Base-by-base conservation (phyloP, 2,797 vertebrate species). In the Discoglossus pictus region DNA sequence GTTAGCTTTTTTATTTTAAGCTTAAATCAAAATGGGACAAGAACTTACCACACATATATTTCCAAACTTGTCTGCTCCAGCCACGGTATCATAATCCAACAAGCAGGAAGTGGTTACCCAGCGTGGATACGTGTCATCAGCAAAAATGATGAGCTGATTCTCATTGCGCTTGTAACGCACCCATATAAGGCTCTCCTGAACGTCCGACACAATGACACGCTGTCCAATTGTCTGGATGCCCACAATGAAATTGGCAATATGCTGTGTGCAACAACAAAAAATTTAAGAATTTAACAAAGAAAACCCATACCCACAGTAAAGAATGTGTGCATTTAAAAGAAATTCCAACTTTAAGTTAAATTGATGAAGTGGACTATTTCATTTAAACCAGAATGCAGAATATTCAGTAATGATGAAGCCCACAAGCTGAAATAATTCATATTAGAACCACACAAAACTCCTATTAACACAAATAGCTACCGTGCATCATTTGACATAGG, bases 101-200 rank as follows among this genome's bases (percentile, higher is more conserved):
- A 98, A 89, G 7, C 93, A 95, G 39, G 95, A 93, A 0, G 95
- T 98, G 1, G 96, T 99, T 75, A 99, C 93, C 97, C 97, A 99
- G 55, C 97, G 94, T 0, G 97, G 97, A 20, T 97, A 92, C 0
- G 97, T 99, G 74, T 99, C 96, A 13, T 99, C 97, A 0, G 97
- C 97, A 20, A 99, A 99, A 82, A 99, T 97, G 80, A 99, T 98
- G 42, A 99, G 92, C 84, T 99, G 97, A 85, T 99, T 99, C 85
- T 98, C 97, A 0, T 97, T 96, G 39, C 96, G 92, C 43, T 95
- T 90, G 82, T 99, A 99, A 13, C 96, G 94, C 13, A 99, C 93
- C 97, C 97, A 99, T 81, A 99, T 98, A 65, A 99, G 91, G 77
- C 96, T 98, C 85, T 99, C 97, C 78, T 99, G 97, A 9, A 99